Evolutionary conservation across 1,140 invertebrate genomes (phyloP).

Genomic region (Lasaia peninsularis): DNA sequence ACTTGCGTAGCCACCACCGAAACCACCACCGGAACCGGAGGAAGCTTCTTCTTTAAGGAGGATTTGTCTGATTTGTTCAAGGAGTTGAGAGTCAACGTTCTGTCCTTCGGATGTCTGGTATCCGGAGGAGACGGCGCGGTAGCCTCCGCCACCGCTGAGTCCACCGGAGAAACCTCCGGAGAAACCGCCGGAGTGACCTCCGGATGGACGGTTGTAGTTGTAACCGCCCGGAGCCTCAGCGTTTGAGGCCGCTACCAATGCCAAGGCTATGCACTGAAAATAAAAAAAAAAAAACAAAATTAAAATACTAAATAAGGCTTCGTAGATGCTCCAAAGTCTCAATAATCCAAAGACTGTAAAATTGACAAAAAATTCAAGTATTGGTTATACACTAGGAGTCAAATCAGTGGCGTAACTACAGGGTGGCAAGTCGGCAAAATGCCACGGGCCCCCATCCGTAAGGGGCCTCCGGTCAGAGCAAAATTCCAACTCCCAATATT

Average conservation of each 20-base stretch:
- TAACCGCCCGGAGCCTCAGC: conserved; percentile 72
- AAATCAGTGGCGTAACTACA: too few species aligned
- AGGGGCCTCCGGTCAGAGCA: too few species aligned
- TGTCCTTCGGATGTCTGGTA: conserved; percentile 85
- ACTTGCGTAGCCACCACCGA: conserved; percentile 75
- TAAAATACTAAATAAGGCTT: too few species aligned
- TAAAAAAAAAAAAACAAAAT: conserved; percentile 17
- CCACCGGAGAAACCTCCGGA: conserved; percentile 70
- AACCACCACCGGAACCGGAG: conserved; percentile 65
- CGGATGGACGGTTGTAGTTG: conserved; percentile 72
- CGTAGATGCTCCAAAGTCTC: too few species aligned
- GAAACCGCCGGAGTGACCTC: conserved; percentile 64
- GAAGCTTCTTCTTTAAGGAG: conserved; percentile 84
- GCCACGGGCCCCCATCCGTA: too few species aligned
- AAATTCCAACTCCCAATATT: too few species aligned
- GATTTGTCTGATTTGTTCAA: conserved; percentile 87
- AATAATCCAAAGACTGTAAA: too few species aligned
- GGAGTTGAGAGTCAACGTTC: conserved; percentile 83
- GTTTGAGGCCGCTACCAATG: conserved; percentile 62
- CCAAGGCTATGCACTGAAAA: conserved; percentile 73
- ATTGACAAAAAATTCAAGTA: too few species aligned
- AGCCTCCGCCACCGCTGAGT: conserved; percentile 69
- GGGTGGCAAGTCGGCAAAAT: too few species aligned
- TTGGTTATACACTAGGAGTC: too few species aligned
- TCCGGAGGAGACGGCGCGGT: conserved; percentile 82